Base-by-base conservation (phyloP, 2,888 invertebrate genomes). In the Scrobipalpa atriplicella region DNA sequence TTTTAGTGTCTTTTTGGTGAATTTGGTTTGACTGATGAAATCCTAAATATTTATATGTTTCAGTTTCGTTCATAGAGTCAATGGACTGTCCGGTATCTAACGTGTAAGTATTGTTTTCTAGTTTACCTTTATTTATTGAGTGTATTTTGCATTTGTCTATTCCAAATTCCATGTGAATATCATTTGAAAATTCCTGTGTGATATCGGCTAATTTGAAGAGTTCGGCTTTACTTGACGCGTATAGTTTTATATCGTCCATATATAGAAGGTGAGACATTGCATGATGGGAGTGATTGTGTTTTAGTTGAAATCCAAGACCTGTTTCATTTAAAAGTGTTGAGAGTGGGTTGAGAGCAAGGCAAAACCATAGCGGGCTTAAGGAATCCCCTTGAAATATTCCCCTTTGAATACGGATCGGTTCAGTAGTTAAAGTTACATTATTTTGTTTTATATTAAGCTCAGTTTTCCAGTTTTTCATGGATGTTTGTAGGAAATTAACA, bases 201-300 rank as follows among this genome's bases (percentile, higher is more conserved):
- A 65, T 58, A 16, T 70, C 43, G 1, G 62, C 66, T 51, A 70
- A 21, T 18, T 61, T 0, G 5, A 29, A 19, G 11, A 67, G 52
- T 10, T 66, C 51, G 3, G 52, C 51, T 51, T 52, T 43, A 11
- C 7, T 67, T 11, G 18, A 39, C 9, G 60, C 60, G 29, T 66
- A 70, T 1, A 71, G 38, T 65, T 71, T 71, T 43, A 71, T 69
- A 16, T 71, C 70, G 29, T 71, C 71, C 70, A 69, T 70, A 16
- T 70, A 72, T 43, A 70, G 16, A 10, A 68, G 39, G n/a, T 62
- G 66, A 1, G 51, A 63, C 5, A 68, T 21, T 11, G 3, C 38
- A 16, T 41, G 47, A 11, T 52, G 10, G 0, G 60, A 65, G 5
- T 38, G 13, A 36, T 18, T 62, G 52, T 65, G 18, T n/a, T 19